Evolutionary conservation across 2,888 invertebrate species (phyloP).

Genomic region (Tenthredo amoena): DNA sequence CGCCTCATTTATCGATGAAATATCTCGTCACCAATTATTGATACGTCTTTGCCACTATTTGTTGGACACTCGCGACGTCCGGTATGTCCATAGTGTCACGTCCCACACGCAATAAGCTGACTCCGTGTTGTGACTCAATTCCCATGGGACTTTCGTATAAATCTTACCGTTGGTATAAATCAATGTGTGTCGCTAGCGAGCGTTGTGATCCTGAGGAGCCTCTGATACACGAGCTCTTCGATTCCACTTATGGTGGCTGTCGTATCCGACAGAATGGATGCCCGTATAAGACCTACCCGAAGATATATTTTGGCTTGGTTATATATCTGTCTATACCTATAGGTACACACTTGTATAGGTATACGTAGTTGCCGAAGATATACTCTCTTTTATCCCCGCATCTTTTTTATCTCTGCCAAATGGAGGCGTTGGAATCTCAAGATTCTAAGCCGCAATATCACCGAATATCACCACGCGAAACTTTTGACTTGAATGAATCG

Average conservation of each 20-base stretch:
- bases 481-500: background rate
- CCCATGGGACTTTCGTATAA: constrained; percentile 76
- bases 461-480: background rate
- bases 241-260: constrained; percentile 40
- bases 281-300: constrained; percentile 20
- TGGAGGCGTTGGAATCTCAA: background rate
- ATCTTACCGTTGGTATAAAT: constrained; percentile 75
- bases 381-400: background rate
- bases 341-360: background rate
- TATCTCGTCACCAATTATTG: constrained; percentile 12
- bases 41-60: constrained; percentile 38
- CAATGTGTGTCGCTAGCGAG: constrained; percentile 75
- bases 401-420: constrained; percentile 12
- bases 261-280: constrained; percentile 4
- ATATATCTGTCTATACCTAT: background rate
- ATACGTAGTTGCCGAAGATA: background rate
- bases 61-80: background rate
- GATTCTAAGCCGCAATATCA: background rate
- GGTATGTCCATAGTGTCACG: constrained; percentile 62
- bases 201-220: constrained; percentile 73
- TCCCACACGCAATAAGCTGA: constrained; percentile 77
- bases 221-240: constrained; percentile 67
- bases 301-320: background rate
- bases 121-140: constrained; percentile 77
- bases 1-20: background rate